Evolutionary conservation across 2,797 vertebrate genomes (phyloP).

Genomic region (Eospalax fontanierii): DNA sequence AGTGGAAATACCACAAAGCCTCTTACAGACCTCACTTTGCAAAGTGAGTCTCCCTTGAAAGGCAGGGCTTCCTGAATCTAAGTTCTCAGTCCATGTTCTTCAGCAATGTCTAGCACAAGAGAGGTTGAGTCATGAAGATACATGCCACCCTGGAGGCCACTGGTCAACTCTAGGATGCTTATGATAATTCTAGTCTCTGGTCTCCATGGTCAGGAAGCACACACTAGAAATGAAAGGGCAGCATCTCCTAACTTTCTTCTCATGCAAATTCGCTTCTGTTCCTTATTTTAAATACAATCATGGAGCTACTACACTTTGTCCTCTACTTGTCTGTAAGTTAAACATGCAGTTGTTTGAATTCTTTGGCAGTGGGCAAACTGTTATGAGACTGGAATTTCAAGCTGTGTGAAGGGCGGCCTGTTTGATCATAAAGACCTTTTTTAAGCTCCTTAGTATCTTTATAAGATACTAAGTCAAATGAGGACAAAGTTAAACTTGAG

Average conservation of each 20-base stretch:
- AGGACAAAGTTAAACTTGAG: conserved; percentile 54
- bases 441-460: conserved; percentile 9
- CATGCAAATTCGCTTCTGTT: background rate
- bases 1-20: conserved; percentile 33
- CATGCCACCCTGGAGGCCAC: background rate
- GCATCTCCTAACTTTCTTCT: background rate
- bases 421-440: conserved; percentile 32
- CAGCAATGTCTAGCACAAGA: background rate
- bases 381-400: conserved; percentile 62
- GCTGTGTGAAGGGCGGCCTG: background rate
- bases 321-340: conserved; percentile 66
- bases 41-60: background rate
- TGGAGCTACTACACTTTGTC: background rate
- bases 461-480: conserved; percentile 39
- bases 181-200: too few species aligned
- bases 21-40: background rate
- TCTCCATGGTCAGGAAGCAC: background rate
- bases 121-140: background rate
- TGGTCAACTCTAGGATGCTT: background rate
- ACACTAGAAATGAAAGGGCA: background rate
- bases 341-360: conserved; percentile 62
- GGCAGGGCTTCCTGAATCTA: background rate
- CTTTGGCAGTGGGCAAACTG: conserved; percentile 63
- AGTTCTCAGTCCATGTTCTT: background rate
- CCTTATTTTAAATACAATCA: conserved; percentile 55